A percentile compares a stretch with the other conserved stretches of the same genome.
These are phyloP conservation scores for Zygogramma bicolorata DNA, from an alignment of 2,888 invertebrate species.

Conservation along the genomic window DNA sequence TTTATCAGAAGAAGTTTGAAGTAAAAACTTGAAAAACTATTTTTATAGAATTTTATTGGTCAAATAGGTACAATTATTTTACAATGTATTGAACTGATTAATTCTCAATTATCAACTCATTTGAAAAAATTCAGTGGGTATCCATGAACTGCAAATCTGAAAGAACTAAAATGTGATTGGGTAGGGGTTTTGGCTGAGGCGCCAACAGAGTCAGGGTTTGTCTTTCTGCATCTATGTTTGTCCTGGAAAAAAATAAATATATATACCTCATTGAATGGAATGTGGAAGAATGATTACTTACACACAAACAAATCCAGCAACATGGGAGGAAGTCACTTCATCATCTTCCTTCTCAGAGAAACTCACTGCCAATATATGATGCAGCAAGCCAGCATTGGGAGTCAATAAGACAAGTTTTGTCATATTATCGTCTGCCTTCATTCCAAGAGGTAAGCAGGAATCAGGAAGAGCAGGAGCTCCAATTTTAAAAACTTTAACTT, in stretches of 20 bases:
- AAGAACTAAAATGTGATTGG: slow-evolving; percentile 86
- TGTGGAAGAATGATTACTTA: slow-evolving; percentile 74
- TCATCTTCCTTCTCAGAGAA: slow-evolving; percentile 87
- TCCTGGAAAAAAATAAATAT: too few species aligned
- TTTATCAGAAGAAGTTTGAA: too few species aligned
- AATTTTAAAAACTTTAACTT: slow-evolving; percentile 92
- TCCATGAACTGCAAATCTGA: slow-evolving; percentile 97
- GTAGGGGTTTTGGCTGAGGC: slow-evolving; percentile 93
- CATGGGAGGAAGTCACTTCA: slow-evolving; percentile 87
- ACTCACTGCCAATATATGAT: slow-evolving; percentile 91
- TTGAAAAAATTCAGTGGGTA: slow-evolving; percentile 73
- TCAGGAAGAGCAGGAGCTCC: slow-evolving; percentile 94
- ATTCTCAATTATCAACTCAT: neutral
- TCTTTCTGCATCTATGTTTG: slow-evolving; percentile 89
- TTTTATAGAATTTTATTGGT: too few species aligned
- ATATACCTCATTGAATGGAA: too few species aligned
- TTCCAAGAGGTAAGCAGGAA: slow-evolving; percentile 96
- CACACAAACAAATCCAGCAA: slow-evolving; percentile 93
- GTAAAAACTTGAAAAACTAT: too few species aligned
- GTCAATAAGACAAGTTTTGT: slow-evolving; percentile 88
- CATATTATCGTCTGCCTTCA: slow-evolving; percentile 91
- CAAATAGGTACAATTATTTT: neutral
- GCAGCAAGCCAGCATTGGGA: slow-evolving; percentile 81
- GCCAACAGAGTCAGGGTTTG: slow-evolving; percentile 91
- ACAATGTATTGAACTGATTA: slow-evolving; percentile 19